Evolutionary conservation across 2,888 invertebrate species (phyloP), one percentile per base, ranked within the genome.

Genomic region (Carterocephalus palaemon): DNA sequence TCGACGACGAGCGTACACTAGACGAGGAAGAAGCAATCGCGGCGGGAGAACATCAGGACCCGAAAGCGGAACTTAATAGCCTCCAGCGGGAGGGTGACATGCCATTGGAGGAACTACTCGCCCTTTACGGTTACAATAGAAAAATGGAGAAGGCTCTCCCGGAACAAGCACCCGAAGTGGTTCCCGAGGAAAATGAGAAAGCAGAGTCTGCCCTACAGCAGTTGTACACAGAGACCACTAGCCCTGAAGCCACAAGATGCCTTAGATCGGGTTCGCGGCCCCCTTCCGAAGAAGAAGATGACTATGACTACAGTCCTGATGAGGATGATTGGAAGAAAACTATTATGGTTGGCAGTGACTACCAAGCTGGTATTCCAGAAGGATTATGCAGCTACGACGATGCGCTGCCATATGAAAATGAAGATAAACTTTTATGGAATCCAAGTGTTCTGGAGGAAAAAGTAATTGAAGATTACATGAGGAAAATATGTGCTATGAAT

Each of bases 11-110:
- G 75, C 91, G 95, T 74, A 98, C 98, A 51, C 77, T 98, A 72
- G 98, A 97, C 75, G 98, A 98, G 87, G 98, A 98, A 89, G 98
- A 98, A 89, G 96, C 96, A 36, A 82, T 97, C 73, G 96, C 96
- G 58, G 95, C 95, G 61, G 92, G 93, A 53, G 95, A 95, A 81
- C 86, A 90, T 33, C 92, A 93, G 61, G 96, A 97, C 78, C 92
- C 95, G 33, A 92, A 93, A 64, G 94, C 94, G 64, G 98, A 98
- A 83, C 89, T 98, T 34, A 93, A 93, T 60, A 95, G 94, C 70
- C 87, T 98, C 52, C 94, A 96, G 73, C 93, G 92, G 89, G 97
- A 97, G 83, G 93, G 97, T 75, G 96, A 98, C 86, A 98, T 98
- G 95, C 98, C 98, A 51, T 88, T 98, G 59, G 97, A 97, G 68